Conservation (phyloP, 1,140 invertebrate species). For the Trachymyrmex cornetzi region DNA sequence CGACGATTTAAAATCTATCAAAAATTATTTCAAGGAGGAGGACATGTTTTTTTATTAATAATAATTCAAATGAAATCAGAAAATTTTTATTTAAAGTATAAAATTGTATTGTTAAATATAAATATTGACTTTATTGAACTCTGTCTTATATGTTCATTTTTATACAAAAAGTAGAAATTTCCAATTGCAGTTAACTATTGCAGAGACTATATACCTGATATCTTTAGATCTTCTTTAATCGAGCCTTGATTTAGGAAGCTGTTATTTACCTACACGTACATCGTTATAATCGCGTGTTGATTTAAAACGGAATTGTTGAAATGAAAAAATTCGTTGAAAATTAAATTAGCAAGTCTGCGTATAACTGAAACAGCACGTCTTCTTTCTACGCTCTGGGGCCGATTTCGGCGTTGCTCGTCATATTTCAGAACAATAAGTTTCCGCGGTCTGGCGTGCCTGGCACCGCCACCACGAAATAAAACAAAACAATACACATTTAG, state of each 20-base stretch:
- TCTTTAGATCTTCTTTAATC: not conserved
- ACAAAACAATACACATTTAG: conserved; percentile 81
- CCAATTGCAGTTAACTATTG: too few relatives aligned
- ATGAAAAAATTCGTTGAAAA: not conserved
- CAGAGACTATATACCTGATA: not conserved
- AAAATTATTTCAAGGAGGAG: too few relatives aligned
- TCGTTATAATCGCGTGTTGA: not conserved
- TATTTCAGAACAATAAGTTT: conserved; percentile 77
- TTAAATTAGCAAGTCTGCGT: not conserved
- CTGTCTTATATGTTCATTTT: too few relatives aligned
- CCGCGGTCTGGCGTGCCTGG: conserved; percentile 71
- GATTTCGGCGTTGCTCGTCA: conserved; percentile 56
- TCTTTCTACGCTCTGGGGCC: not conserved
- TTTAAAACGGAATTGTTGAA: not conserved
- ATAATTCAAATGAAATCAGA: too few relatives aligned
- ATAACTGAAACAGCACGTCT: not conserved
- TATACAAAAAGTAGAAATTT: too few relatives aligned
- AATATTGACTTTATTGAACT: too few relatives aligned
- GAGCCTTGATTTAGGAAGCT: too few relatives aligned
- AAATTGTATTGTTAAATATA: too few relatives aligned
- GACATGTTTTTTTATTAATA: too few relatives aligned
- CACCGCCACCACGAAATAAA: conserved; percentile 80
- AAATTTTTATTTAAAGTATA: too few relatives aligned
- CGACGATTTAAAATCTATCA: too few relatives aligned
- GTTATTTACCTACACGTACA: not conserved